Base-by-base conservation (phyloP, 2,888 invertebrate genomes). In the Polyommatus iphigenia region DNA sequence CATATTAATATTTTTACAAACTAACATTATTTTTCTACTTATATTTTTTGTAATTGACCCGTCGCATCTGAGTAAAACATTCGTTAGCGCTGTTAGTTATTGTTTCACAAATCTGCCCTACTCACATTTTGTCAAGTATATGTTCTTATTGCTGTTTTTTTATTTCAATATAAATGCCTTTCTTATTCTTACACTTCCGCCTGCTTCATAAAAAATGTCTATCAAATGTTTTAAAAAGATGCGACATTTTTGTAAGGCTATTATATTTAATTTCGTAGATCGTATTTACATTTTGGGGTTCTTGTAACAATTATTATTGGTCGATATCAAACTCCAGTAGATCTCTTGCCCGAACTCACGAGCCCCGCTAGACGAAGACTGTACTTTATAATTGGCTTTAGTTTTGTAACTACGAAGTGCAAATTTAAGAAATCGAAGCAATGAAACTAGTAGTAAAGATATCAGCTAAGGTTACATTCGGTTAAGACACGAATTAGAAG, bases 371-470 rank as follows among this genome's bases (percentile, higher is more conserved):
- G 79, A 82, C 78, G 75, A 80, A 81, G 82, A 82, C 83, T 83
- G 84, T 83, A 81, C 80, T 83, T 83, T 77, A 78, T 81, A 82
- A 85, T 87, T 86, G 85, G 86, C 85, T 86, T 85, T 83, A 85
- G 83, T 84, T 83, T 83, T 85, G 82, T 85, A 85, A 84, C 83
- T 86, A 85, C 82, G 80, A 87, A 87, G 87, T 88, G 87, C 86
- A 88, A 85, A 85, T 83, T 73, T 85, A 83, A 83, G 84, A 85
- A 88, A 86, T 84, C 80, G 84, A 89, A 90, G 89, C 89, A 89
- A 89, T 89, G 83, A 87, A 88, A 83, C 85, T 88, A 87, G 86
- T 81, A 80, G 29, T 75, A 75, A 75, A 29, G 75, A 32, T 73
- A 73, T 73, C 73, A n/a, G 73, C 46, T 73, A 75, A 75, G 75